A percentile compares a stretch with the other conserved stretches of the same genome.
phyloP scores from a whole-genome alignment of 2,113 vertebrate genomes.

The Pterocles orientalis region DNA sequence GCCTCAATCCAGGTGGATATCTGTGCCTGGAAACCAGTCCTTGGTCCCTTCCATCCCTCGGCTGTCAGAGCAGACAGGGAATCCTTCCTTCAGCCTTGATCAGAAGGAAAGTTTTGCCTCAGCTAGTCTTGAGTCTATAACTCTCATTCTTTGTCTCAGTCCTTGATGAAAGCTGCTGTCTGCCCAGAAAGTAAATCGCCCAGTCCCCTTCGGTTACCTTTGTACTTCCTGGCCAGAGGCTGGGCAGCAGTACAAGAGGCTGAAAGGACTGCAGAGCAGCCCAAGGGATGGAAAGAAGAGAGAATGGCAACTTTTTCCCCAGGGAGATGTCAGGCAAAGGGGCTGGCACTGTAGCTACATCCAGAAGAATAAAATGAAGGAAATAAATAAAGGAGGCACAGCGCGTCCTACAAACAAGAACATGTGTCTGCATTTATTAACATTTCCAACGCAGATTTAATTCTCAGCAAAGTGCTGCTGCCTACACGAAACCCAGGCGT shows the following conservation, averaged over 20 bases:
- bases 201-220: not conserved
- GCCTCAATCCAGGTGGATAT: not conserved
- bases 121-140: not conserved
- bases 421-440: constrained; percentile 85
- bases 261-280: not conserved
- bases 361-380: constrained; percentile 33
- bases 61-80: not conserved
- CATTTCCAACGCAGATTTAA: constrained; percentile 79
- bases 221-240: not conserved
- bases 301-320: not conserved
- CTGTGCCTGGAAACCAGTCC: not conserved
- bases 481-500: constrained; percentile 63
- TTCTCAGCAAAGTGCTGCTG: constrained; percentile 66
- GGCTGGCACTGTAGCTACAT: constrained; percentile 15
- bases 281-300: not conserved
- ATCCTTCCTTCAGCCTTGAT: not conserved
- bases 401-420: constrained; percentile 74
- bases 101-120: not conserved
- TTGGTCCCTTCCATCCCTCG: not conserved
- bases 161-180: not conserved
- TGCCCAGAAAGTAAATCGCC: not conserved
- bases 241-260: not conserved
- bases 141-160: not conserved
- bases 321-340: constrained; percentile 25
- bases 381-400: constrained; percentile 72